Evolutionary conservation across 2,113 vertebrate species (phyloP).

Genomic region (Callithrix jacchus): DNA sequence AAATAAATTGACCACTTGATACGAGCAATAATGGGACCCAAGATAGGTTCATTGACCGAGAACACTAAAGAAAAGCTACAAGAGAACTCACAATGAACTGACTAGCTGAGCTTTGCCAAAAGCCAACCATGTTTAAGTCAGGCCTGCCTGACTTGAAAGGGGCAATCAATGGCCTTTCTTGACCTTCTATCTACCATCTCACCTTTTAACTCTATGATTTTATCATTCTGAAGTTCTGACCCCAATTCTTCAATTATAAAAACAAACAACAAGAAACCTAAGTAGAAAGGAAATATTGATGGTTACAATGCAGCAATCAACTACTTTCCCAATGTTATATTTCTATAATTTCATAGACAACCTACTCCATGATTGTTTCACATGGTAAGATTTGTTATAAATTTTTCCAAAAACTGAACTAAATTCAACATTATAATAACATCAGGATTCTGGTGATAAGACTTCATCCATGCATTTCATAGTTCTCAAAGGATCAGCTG

Average conservation of each 20-base stretch:
- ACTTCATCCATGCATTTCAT: neutral
- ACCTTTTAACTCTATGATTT: neutral
- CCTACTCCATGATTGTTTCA: neutral
- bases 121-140: neutral
- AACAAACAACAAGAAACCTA: neutral
- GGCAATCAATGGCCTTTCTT: neutral
- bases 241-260: neutral
- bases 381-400: neutral
- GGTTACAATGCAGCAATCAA: neutral
- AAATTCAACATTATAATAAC: neutral
- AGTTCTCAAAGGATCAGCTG: neutral
- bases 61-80: neutral
- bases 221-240: neutral
- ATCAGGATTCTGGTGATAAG: neutral
- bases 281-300: neutral
- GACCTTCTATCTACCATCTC: neutral
- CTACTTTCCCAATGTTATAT: neutral
- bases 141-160: neutral
- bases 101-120: neutral
- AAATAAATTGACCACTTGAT: slow-evolving; percentile 26
- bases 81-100: neutral
- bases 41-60: neutral
- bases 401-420: neutral
- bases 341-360: neutral
- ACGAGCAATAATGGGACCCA: neutral